Evolutionary conservation across 2,797 vertebrate species (phyloP), one percentile per base, ranked within the genome.

Genomic region (Myotis daubentonii): DNA sequence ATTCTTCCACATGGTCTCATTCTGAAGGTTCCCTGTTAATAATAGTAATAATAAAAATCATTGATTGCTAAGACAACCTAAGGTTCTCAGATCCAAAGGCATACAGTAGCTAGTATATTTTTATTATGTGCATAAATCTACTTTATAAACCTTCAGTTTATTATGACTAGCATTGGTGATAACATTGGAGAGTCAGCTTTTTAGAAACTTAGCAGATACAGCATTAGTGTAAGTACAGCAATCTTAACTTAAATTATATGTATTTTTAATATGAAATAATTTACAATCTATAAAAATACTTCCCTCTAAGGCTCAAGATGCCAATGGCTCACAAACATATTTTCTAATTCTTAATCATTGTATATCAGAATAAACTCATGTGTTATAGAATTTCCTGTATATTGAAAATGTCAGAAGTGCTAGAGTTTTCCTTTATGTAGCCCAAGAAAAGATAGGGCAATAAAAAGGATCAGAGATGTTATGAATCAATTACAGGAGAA

Each of bases 271-370:
- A 89, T 60, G 62, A 96, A 86, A 55, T 89, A 93, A 93, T 66
- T 91, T 90, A 85, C 47, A 92, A 86, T 86, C 80, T 19, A 87
- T 93, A 94, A 94, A 92, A 92, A 93, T 68, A 92, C 22, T 84
- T 68, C 22, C 8, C 16, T 94, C 49, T 84, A 84, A 94, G 36
- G 80, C 28, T 85, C 44, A 80, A 41, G 60, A 87, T 75, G 17
- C 33, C 41, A 93, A 11, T 33, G 53, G 38, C 83, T 96, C 51
- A 88, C 57, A 91, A 79, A 75, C 6, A 60, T 92, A 82, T 81
- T 87, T 33, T 36, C 71, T 47, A 41, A 79, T 62, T 87, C 19
- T 53, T 84, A 91, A 74, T 85, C 41, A 91, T 28, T 6, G 28
- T 44, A 28, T 49, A 93, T 47, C 57, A 92, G 82, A 95, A 82